Conservation (phyloP, 2,113 vertebrate genomes). For the Potamarius usumacintae region DNA sequence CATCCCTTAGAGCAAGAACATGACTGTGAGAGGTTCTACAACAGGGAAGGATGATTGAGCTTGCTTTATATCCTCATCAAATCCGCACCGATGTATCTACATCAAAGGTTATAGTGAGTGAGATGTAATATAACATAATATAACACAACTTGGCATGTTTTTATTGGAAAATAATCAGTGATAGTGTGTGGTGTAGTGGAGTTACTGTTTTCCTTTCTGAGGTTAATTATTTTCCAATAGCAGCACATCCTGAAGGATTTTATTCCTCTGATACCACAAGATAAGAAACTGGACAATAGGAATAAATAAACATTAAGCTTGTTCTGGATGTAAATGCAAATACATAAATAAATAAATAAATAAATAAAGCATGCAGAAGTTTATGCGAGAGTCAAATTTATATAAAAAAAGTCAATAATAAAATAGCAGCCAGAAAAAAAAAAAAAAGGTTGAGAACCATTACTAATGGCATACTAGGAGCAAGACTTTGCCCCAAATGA, state of each 20-base stretch:
- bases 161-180: not conserved
- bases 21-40: not conserved
- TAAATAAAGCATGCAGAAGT: not conserved
- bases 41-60: not conserved
- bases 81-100: not conserved
- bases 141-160: not conserved
- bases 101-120: not conserved
- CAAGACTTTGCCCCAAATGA: not conserved
- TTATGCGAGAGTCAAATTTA: not conserved
- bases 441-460: not conserved
- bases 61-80: conserved; percentile 2
- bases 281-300: not conserved
- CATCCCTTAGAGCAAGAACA: conserved; percentile 20
- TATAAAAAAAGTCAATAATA: not conserved
- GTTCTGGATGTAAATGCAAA: too few relatives aligned
- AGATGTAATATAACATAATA: not conserved
- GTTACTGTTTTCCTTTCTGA: not conserved
- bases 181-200: not conserved
- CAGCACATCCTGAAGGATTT: not conserved
- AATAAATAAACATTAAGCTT: not conserved
- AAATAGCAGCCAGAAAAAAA: not conserved
- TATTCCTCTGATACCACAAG: not conserved
- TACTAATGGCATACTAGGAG: not conserved
- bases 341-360: not conserved
- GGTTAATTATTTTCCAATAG: not conserved